Conservation (phyloP, 2,113 vertebrate species). For the Antigone vipio region DNA sequence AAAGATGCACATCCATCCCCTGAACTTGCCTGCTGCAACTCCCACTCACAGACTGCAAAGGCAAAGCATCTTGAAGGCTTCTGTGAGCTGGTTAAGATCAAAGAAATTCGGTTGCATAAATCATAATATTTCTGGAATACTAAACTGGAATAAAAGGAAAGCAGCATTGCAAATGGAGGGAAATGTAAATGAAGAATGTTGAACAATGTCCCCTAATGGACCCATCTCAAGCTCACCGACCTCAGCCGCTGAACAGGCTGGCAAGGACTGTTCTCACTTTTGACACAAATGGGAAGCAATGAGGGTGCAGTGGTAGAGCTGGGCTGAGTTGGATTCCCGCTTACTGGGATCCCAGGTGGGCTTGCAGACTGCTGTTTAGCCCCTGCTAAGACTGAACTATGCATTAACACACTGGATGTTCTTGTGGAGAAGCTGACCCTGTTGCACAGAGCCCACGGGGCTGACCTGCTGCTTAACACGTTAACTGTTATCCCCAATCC, state of each 20-base stretch:
- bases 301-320: neutral
- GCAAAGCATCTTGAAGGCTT: slow-evolving; percentile 1
- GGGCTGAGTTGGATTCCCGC: neutral
- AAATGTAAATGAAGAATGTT: neutral
- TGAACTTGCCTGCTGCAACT: neutral
- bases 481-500: neutral
- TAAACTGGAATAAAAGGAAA: neutral
- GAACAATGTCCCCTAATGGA: neutral
- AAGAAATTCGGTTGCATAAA: slow-evolving; percentile 16
- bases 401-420: neutral
- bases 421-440: neutral
- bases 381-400: neutral
- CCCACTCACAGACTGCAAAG: neutral
- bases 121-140: neutral
- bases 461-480: neutral
- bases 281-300: neutral
- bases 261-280: neutral
- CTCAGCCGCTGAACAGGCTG: neutral
- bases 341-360: neutral
- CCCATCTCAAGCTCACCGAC: accelerated
- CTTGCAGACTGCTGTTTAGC: neutral
- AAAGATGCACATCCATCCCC: neutral
- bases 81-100: slow-evolving; percentile 26
- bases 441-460: neutral
- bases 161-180: neutral